phyloP scores from a whole-genome alignment of 1,140 invertebrate species.

The Zaprionus kolodkinae region DNA sequence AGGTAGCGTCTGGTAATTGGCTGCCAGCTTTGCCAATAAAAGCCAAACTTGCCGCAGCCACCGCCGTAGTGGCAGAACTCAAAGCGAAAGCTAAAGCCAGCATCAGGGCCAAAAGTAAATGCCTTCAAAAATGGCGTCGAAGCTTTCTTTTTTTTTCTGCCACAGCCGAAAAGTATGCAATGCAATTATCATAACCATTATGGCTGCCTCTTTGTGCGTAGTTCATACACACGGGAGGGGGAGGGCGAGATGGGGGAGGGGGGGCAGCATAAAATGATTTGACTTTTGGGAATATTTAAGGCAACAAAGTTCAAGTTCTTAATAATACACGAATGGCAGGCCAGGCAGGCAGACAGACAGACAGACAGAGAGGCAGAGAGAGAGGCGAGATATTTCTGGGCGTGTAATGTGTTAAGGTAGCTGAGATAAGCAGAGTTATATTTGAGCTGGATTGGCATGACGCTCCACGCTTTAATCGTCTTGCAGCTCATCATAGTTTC shows the following conservation, averaged over 20 bases:
- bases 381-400: not conserved
- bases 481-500: not conserved
- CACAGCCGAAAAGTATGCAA: constrained; percentile 38
- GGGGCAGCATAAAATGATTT: constrained; percentile 23
- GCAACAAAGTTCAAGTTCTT: constrained; percentile 32
- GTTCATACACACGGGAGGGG: not conserved
- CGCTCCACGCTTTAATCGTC: too few species aligned
- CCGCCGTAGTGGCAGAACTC: not conserved
- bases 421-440: too few species aligned
- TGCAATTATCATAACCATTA: constrained; percentile 50
- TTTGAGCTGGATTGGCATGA: too few species aligned
- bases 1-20: constrained; percentile 37
- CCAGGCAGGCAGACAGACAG: not conserved
- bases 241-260: not conserved
- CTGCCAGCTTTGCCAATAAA: constrained; percentile 15
- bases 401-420: too few species aligned
- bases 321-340: constrained; percentile 29
- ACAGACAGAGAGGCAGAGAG: too few species aligned
- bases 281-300: constrained; percentile 35
- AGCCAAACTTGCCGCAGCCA: constrained; percentile 19
- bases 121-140: constrained; percentile 24
- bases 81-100: not conserved
- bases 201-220: constrained; percentile 11
- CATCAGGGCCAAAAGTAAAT: constrained; percentile 8
- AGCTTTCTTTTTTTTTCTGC: constrained; percentile 7